A percentile compares a stretch with the other conserved stretches of the same genome.
Conservation (phyloP, 2,113 vertebrate genomes). For the Sinocyclocheilus anophthalmus region DNA sequence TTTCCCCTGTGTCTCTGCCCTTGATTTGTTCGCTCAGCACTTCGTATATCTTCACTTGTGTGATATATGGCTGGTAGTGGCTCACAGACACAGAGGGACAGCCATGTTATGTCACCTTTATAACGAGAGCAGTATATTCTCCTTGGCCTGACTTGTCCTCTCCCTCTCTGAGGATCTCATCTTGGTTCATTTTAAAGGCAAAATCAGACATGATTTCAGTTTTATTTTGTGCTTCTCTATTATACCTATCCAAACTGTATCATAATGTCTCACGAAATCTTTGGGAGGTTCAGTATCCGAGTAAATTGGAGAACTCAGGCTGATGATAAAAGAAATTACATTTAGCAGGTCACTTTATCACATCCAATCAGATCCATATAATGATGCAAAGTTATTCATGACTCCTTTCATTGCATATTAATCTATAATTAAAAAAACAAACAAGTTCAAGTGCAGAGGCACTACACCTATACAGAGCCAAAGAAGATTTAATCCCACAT, state of each 20-base stretch:
- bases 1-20: slow-evolving; percentile 48
- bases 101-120: slow-evolving; percentile 55
- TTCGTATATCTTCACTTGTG: slow-evolving; percentile 42
- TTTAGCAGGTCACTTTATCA: not conserved
- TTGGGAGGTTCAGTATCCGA: not conserved
- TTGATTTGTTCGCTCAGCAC: slow-evolving; percentile 57
- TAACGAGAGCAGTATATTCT: slow-evolving; percentile 62
- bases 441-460: not conserved
- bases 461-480: not conserved
- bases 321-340: not conserved
- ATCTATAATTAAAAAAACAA: not conserved
- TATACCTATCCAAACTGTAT: not conserved
- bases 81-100: slow-evolving; percentile 47
- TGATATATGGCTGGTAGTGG: slow-evolving; percentile 55
- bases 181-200: slow-evolving; percentile 29
- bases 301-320: not conserved
- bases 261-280: not conserved
- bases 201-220: slow-evolving; percentile 1
- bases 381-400: not conserved
- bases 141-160: slow-evolving; percentile 35
- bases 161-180: not conserved
- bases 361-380: not conserved
- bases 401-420: not conserved
- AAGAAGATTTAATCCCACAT: not conserved
- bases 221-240: not conserved